These are phyloP conservation scores for Dysidea cf. avara DNA, from an alignment of 37 sponge, comb jelly and placozoan genomes.

Conservation along the genomic window DNA sequence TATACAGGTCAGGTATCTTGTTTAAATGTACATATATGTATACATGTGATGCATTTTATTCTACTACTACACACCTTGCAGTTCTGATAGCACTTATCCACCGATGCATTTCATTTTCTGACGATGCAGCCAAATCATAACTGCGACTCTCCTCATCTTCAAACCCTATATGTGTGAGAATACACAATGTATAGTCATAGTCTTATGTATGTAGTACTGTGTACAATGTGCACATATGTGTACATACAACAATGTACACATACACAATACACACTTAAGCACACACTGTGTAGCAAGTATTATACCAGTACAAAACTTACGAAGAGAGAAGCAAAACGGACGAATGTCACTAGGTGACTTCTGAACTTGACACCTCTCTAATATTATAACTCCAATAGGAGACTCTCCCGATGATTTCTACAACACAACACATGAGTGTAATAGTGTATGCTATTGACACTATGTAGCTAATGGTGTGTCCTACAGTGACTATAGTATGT, in stretches of 20 bases:
- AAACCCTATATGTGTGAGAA: constrained; percentile 23
- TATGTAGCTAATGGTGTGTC: no score
- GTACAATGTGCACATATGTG: not conserved
- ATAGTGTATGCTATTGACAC: no score
- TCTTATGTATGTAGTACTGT: no score
- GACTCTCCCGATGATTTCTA: constrained; percentile 1
- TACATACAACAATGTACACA: constrained; percentile 5
- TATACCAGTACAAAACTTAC: constrained; percentile 5
- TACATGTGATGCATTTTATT: no score
- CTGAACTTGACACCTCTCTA: constrained; percentile 44
- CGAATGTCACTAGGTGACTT: constrained; percentile 21
- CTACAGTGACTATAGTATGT: no score
- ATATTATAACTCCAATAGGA: constrained; percentile 49
- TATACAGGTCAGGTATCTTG: no score
- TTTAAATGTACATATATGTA: no score
- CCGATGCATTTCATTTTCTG: constrained; percentile 38
- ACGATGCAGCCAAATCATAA: constrained; percentile 54
- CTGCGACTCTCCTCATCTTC: constrained; percentile 51
- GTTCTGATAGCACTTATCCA: constrained; percentile 58
- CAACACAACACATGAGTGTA: not conserved
- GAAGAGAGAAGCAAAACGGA: constrained; percentile 45
- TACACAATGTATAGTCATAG: no score
- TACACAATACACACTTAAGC: not conserved
- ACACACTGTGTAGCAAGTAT: not conserved
- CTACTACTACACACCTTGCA: constrained; percentile 59